These are phyloP conservation scores for Scaptomyza flava DNA, from an alignment of 2,888 invertebrate species.

Conservation along the genomic window DNA sequence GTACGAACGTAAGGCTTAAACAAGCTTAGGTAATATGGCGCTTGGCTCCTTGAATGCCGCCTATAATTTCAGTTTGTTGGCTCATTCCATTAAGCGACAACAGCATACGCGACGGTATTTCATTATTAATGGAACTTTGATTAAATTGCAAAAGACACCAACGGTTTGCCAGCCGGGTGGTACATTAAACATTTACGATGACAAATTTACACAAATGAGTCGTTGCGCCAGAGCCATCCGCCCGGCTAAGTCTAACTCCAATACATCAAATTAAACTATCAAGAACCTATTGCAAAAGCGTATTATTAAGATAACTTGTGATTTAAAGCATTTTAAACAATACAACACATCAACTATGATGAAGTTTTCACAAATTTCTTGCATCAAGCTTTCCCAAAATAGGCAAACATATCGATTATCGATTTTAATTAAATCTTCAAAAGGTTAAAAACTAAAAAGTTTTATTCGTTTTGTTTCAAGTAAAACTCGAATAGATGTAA, in stretches of 20 bases:
- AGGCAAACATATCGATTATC: background rate
- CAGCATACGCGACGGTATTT: conserved; percentile 44
- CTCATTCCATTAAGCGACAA: conserved; percentile 36
- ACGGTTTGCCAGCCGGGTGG: background rate
- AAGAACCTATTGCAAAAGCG: background rate
- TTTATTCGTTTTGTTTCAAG: no score
- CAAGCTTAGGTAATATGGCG: conserved; percentile 57
- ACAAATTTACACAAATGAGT: conserved; percentile 71
- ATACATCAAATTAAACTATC: background rate
- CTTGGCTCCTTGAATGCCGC: conserved; percentile 32
- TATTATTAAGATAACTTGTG: no score
- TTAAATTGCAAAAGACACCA: conserved; percentile 64
- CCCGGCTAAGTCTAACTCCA: background rate
- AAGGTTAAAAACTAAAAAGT: no score
- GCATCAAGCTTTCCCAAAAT: no score
- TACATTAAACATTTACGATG: conserved; percentile 53
- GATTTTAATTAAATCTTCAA: background rate
- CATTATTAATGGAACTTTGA: conserved; percentile 77
- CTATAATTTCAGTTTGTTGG: conserved; percentile 50
- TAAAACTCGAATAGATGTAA: no score
- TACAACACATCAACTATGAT: no score
- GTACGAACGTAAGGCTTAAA: no score
- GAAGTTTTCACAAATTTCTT: no score
- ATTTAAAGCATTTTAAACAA: no score
- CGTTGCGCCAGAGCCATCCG: conserved; percentile 39